Conservation (phyloP, 2,888 invertebrate species). For the Phyllotreta striolata region DNA sequence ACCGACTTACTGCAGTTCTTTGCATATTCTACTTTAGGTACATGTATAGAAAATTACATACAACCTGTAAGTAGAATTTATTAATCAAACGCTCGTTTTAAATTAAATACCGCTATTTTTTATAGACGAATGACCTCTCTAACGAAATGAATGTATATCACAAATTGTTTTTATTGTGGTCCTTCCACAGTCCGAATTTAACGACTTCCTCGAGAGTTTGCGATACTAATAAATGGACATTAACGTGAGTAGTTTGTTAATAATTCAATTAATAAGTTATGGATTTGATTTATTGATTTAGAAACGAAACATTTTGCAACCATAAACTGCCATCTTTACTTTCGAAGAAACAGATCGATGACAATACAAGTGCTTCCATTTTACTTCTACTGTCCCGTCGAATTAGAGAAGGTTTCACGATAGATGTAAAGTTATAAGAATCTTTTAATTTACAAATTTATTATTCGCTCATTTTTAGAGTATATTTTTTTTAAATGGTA, state of each 20-base stretch:
- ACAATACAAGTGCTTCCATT: constrained; percentile 69
- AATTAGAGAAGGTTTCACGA: constrained; percentile 78
- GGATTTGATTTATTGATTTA: constrained; percentile 43
- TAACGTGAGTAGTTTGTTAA: constrained; percentile 45
- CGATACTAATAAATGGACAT: constrained; percentile 49
- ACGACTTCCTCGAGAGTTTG: constrained; percentile 45
- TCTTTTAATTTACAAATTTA: constrained; percentile 17
- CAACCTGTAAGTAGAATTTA: constrained; percentile 58
- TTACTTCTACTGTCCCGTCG: constrained; percentile 75
- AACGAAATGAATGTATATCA: constrained; percentile 58
- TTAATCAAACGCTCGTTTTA: not conserved
- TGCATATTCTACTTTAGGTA: constrained; percentile 77
- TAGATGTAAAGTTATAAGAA: constrained; percentile 63
- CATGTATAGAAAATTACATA: constrained; percentile 69
- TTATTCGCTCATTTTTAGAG: constrained; percentile 56
- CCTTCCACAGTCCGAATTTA: constrained; percentile 50
- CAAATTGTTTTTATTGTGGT: constrained; percentile 54
- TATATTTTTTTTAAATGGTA: constrained; percentile 63
- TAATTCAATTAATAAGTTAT: not conserved
- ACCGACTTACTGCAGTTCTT: constrained; percentile 78
- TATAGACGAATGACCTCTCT: constrained; percentile 53
- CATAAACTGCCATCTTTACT: constrained; percentile 66
- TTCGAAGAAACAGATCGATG: constrained; percentile 71
- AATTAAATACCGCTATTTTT: constrained; percentile 32
- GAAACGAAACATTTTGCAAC: constrained; percentile 67